Conservation (phyloP, 2,797 vertebrate genomes). For the Fistularia commersonii region DNA sequence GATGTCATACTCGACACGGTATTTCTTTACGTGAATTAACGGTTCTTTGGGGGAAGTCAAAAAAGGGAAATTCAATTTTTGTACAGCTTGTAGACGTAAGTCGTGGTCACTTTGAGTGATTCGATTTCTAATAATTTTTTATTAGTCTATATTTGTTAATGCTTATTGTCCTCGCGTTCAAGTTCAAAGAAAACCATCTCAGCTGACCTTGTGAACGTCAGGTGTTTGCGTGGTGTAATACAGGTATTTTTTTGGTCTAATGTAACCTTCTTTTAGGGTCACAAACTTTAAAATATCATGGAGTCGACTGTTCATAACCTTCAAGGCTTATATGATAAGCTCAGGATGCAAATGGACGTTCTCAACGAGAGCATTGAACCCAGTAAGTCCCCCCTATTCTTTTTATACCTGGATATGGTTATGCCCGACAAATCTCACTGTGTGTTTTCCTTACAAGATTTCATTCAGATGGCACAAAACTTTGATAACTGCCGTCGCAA, state of each 20-base stretch:
- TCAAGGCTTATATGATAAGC: constrained; percentile 80
- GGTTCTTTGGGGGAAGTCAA: no score
- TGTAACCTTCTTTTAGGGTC: not conserved
- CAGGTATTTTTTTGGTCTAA: not conserved
- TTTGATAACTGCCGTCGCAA: constrained; percentile 89
- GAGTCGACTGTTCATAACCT: constrained; percentile 78
- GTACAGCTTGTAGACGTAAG: no score
- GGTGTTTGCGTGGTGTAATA: no score
- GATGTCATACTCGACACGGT: no score
- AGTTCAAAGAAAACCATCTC: no score
- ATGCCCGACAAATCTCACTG: not conserved
- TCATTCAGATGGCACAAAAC: constrained; percentile 89
- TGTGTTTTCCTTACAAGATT: constrained; percentile 73
- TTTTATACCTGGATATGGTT: not conserved
- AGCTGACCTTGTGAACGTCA: no score
- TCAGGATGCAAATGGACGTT: constrained; percentile 80
- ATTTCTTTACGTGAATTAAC: no score
- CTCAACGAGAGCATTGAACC: constrained; percentile 87
- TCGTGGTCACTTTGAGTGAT: no score
- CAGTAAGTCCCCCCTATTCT: constrained; percentile 76
- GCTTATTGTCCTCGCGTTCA: no score
- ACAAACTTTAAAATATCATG: constrained; percentile 66
- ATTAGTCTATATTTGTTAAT: no score
- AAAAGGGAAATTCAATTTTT: no score
- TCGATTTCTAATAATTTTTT: no score